A percentile compares a stretch with the other conserved stretches of the same genome.
Conservation (phyloP, 92 coral and sea anemone genomes). For the Virgularia gustaviana region DNA sequence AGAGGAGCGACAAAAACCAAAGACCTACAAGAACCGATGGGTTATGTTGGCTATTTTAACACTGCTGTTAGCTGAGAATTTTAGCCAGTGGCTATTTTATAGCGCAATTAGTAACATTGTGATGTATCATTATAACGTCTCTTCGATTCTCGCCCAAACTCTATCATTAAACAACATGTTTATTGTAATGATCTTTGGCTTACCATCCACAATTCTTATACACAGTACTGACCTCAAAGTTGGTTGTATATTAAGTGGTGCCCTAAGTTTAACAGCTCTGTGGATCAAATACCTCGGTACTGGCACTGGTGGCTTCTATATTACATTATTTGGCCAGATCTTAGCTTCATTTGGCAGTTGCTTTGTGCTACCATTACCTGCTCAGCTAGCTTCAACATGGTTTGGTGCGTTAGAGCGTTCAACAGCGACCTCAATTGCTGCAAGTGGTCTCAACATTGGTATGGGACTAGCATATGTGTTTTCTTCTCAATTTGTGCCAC, state of each 20-base stretch:
- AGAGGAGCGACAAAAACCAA: too few species aligned
- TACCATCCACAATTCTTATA: neutral
- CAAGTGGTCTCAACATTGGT: slow-evolving; percentile 16
- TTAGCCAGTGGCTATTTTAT: slow-evolving; percentile 27
- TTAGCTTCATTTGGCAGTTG: slow-evolving; percentile 17
- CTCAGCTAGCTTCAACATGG: slow-evolving; percentile 32
- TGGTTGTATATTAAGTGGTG: slow-evolving; percentile 28
- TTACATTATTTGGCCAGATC: slow-evolving; percentile 23
- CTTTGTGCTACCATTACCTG: slow-evolving; percentile 19
- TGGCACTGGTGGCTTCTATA: neutral
- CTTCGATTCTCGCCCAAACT: slow-evolving; percentile 5
- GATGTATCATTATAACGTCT: slow-evolving; percentile 9
- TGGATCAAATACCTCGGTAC: slow-evolving; percentile 31
- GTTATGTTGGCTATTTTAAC: slow-evolving; percentile 26
- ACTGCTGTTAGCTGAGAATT: slow-evolving; percentile 20
- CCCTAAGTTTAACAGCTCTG: slow-evolving; percentile 13
- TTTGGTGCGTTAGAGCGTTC: slow-evolving; percentile 26
- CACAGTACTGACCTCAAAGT: slow-evolving; percentile 13
- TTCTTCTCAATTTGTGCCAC: slow-evolving; percentile 26
- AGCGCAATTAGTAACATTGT: slow-evolving; percentile 27
- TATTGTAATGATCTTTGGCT: slow-evolving; percentile 17
- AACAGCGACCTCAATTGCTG: slow-evolving; percentile 14
- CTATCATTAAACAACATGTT: slow-evolving; percentile 10
- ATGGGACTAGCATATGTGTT: slow-evolving; percentile 28
- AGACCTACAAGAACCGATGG: slow-evolving; percentile 15